Conservation (phyloP, 2,797 vertebrate species). For the Gadopsis bispinosus region DNA sequence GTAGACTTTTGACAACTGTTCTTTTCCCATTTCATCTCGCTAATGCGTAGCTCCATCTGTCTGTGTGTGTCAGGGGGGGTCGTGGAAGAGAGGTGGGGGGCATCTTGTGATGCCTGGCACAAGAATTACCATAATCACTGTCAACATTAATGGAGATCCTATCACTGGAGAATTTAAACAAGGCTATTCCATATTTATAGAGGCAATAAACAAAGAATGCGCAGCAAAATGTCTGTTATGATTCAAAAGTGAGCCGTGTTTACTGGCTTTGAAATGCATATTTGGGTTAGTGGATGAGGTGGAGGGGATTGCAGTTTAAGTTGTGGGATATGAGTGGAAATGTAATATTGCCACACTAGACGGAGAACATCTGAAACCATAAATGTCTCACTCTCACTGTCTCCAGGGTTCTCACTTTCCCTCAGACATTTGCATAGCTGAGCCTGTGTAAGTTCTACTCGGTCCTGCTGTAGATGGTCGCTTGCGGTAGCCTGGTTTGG, state of each 20-base stretch:
- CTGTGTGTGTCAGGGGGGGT: conserved; percentile 13
- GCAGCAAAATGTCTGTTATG: conserved; percentile 79
- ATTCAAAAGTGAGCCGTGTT: conserved; percentile 73
- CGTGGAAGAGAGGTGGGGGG: conserved; percentile 37
- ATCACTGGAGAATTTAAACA: conserved; percentile 81
- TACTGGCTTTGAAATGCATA: conserved; percentile 76
- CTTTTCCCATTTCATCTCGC: conserved; percentile 46
- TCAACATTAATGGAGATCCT: conserved; percentile 79
- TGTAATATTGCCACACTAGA: conserved; percentile 73
- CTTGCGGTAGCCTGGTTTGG: neutral
- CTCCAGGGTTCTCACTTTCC: conserved; percentile 79
- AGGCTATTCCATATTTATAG: conserved; percentile 81
- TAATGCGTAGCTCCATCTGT: conserved; percentile 29
- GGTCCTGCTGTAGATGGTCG: neutral
- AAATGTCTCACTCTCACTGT: conserved; percentile 82
- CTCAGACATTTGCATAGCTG: conserved; percentile 33
- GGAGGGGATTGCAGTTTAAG: conserved; percentile 60
- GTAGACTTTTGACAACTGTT: conserved; percentile 71
- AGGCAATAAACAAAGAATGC: conserved; percentile 73
- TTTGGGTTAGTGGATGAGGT: conserved; percentile 79
- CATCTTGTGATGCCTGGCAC: conserved; percentile 58
- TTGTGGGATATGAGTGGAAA: conserved; percentile 75
- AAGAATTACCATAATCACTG: conserved; percentile 80
- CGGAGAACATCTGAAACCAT: conserved; percentile 83
- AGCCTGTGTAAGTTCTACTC: conserved; percentile 13